Evolutionary conservation across 2,888 invertebrate species (phyloP).

Genomic region (Tetragnatha montana): DNA sequence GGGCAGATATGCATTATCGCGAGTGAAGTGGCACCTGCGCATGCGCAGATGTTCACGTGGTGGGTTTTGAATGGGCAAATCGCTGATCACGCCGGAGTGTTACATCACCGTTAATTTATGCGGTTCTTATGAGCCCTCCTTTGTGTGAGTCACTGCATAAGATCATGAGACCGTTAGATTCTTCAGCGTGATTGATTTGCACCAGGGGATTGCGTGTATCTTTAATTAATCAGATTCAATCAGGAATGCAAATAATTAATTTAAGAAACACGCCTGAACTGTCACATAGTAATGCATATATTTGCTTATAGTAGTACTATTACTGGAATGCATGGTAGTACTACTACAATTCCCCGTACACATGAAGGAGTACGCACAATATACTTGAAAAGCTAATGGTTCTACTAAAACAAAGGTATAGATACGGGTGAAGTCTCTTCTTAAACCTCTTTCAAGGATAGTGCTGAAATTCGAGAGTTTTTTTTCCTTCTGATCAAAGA

Average conservation of each 20-base stretch:
- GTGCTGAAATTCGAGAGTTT: too few species aligned
- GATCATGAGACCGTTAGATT: constrained; percentile 18
- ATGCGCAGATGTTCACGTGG: constrained; percentile 22
- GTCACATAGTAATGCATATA: too few species aligned
- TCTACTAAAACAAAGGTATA: too few species aligned
- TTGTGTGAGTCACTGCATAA: constrained; percentile 21
- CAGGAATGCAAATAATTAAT: neutral
- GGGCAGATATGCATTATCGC: constrained; percentile 28
- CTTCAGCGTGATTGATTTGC: constrained; percentile 20
- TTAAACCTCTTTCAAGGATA: too few species aligned
- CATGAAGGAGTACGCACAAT: too few species aligned
- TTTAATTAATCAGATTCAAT: neutral
- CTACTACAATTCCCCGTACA: too few species aligned
- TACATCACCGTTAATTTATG: constrained; percentile 35
- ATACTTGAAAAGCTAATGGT: too few species aligned
- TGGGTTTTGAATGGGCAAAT: constrained; percentile 43
- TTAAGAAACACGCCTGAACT: too few species aligned
- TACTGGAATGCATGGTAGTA: too few species aligned
- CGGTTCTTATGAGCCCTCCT: constrained; percentile 18
- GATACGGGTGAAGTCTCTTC: too few species aligned
- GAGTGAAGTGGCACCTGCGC: neutral
- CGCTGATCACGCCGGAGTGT: constrained; percentile 39
- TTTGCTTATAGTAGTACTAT: too few species aligned
- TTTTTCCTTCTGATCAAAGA: too few species aligned
- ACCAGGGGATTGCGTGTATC: neutral